A percentile compares a stretch with the other conserved stretches of the same genome.
phyloP scores from a whole-genome alignment of 2,797 vertebrate species.

The Gorsachius magnificus region DNA sequence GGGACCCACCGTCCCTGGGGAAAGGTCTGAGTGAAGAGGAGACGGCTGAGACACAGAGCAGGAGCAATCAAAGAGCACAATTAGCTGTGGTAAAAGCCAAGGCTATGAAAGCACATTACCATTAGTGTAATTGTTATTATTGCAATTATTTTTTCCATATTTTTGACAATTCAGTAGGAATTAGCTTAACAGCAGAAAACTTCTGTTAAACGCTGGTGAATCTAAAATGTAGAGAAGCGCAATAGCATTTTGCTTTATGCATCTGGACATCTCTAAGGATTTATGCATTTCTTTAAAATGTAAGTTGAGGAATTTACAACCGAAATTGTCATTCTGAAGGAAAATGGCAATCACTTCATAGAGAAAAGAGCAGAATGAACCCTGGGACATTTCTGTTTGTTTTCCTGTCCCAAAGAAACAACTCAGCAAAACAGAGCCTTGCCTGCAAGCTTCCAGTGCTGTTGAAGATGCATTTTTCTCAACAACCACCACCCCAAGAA shows the following conservation, averaged over 20 bases:
- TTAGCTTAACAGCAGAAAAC: not conserved
- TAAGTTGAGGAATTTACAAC: not conserved
- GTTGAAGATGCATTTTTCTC: not conserved
- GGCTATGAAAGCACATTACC: not conserved
- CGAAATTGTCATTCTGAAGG: not conserved
- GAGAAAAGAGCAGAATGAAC: not conserved
- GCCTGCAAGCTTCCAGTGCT: not conserved
- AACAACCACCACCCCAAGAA: not conserved
- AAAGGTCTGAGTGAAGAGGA: not conserved
- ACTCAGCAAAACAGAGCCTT: not conserved
- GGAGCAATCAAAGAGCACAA: not conserved
- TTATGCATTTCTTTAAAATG: not conserved
- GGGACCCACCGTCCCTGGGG: not conserved
- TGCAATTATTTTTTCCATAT: not conserved
- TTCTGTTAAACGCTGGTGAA: not conserved
- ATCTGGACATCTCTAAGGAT: not conserved
- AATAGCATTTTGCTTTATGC: not conserved
- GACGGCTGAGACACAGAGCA: not conserved
- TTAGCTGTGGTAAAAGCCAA: not conserved
- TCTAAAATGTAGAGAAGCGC: not conserved
- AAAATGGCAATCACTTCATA: not conserved
- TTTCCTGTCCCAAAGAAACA: not conserved
- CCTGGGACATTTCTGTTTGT: not conserved
- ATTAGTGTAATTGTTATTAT: not conserved
- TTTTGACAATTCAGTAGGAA: slow-evolving; percentile 12